Percentiles rank a stretch among this genome's conserved stretches.
phyloP scores from a whole-genome alignment of 2,113 vertebrate species.

The Acanthisitta chloris region DNA sequence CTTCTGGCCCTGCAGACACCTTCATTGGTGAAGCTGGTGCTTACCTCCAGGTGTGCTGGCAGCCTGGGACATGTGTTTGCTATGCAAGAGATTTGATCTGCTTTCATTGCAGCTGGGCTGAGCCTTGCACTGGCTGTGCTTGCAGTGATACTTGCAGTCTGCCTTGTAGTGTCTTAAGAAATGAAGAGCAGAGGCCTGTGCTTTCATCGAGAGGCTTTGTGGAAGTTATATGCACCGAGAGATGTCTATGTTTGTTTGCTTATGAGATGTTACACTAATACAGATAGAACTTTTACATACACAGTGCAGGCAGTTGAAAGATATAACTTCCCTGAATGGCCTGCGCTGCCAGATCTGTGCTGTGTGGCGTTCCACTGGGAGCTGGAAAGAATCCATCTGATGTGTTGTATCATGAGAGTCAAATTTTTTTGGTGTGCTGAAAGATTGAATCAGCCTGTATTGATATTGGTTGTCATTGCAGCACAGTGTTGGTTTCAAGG shows the following conservation, averaged over 20 bases:
- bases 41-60: not conserved
- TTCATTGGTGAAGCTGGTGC: not conserved
- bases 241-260: not conserved
- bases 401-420: not conserved
- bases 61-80: not conserved
- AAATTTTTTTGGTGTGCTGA: not conserved
- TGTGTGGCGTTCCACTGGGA: not conserved
- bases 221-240: not conserved
- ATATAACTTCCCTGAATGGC: not conserved
- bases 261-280: not conserved
- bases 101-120: not conserved
- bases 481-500: not conserved
- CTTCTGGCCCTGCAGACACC: not conserved
- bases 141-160: rapidly evolving
- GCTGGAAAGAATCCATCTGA: not conserved
- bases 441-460: not conserved
- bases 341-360: not conserved
- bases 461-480: not conserved
- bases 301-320: not conserved
- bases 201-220: not conserved
- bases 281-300: not conserved
- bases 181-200: not conserved
- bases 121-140: not conserved
- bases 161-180: not conserved
- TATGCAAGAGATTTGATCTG: not conserved